Conservation (phyloP, 92 coral and sea anemone genomes). For the Actinernus sp. region DNA sequence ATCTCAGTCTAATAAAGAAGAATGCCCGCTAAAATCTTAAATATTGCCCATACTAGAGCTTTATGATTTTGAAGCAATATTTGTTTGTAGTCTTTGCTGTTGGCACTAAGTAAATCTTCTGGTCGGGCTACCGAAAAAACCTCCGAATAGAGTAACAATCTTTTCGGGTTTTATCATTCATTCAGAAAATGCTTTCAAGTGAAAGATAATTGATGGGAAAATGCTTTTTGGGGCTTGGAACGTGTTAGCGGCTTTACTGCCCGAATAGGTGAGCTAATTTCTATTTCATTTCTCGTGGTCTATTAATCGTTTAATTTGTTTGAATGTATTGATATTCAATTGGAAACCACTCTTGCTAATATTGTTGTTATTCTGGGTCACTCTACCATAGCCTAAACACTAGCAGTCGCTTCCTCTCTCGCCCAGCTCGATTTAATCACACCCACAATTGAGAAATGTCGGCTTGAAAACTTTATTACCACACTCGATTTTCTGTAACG, state of each 20-base stretch:
- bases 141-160: neutral
- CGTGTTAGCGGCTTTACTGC: conserved; percentile 41
- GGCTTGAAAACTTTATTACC: no score
- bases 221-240: conserved; percentile 43
- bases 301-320: conserved; percentile 66
- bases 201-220: conserved; percentile 69
- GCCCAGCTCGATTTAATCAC: neutral
- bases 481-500: no score
- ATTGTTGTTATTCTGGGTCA: conserved; percentile 14
- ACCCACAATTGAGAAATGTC: neutral
- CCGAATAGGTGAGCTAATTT: conserved; percentile 64
- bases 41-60: no score
- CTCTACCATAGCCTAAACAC: conserved; percentile 16
- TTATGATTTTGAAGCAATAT: no score
- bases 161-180: neutral
- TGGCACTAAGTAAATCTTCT: no score
- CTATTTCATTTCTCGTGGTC: conserved; percentile 64
- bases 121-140: neutral
- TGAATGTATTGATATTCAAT: conserved; percentile 55
- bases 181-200: conserved; percentile 9
- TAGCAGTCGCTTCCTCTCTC: conserved; percentile 19
- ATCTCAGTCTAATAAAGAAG: no score
- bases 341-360: conserved; percentile 6
- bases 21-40: no score
- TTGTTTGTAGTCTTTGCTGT: no score